A percentile compares a stretch with the other conserved stretches of the same genome.
Evolutionary conservation across 2,888 invertebrate species (phyloP).

Genomic region (Ennomos fuscantarius): DNA sequence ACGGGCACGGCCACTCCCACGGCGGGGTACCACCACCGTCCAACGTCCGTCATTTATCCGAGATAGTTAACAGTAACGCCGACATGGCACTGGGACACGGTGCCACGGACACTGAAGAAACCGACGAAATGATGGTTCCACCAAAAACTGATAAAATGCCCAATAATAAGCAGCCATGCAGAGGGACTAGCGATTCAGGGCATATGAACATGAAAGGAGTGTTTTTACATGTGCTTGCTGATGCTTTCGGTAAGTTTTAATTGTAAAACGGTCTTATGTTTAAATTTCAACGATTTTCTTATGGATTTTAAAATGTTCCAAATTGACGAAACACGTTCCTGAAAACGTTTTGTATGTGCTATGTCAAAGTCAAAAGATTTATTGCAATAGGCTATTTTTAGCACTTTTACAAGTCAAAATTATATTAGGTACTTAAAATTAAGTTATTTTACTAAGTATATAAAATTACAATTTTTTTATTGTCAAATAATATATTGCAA

Average conservation of each 20-base stretch:
- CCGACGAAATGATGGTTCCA: conserved; percentile 81
- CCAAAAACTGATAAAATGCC: conserved; percentile 61
- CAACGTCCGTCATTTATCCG: conserved; percentile 76
- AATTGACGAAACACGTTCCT: too few species aligned
- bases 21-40: conserved; percentile 82
- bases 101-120: conserved; percentile 74
- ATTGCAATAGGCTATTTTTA: too few species aligned
- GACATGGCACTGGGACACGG: conserved; percentile 78
- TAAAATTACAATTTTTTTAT: too few species aligned
- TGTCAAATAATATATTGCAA: too few species aligned
- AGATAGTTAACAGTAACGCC: conserved; percentile 79
- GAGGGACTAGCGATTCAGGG: conserved; percentile 82
- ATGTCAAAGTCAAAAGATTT: too few species aligned
- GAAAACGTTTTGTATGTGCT: too few species aligned
- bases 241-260: conserved; percentile 92
- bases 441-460: too few species aligned
- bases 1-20: conserved; percentile 89
- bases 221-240: conserved; percentile 98
- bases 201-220: conserved; percentile 99
- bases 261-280: not conserved
- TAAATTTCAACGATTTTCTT: too few species aligned
- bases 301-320: too few species aligned
- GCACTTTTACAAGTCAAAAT: too few species aligned
- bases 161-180: conserved; percentile 61
- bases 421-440: too few species aligned